These are phyloP conservation scores for Sturmia bella DNA, from an alignment of 2,888 invertebrate species.

Conservation along the genomic window DNA sequence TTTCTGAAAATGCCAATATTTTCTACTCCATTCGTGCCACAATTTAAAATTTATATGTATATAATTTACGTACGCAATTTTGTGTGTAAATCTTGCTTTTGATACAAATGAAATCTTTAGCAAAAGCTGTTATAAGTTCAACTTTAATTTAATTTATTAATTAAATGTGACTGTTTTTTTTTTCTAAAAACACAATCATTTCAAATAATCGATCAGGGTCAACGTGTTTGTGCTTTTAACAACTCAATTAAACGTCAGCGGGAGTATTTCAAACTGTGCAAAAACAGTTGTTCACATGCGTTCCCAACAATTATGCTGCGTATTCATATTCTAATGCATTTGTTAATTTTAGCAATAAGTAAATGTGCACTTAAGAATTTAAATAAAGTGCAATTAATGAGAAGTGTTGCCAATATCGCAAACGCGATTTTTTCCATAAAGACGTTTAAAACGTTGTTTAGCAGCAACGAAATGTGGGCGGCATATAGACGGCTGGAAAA, in stretches of 20 bases:
- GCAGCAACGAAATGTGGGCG: too few species aligned
- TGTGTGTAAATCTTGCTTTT: too few species aligned
- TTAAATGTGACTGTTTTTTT: background rate
- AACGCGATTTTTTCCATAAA: too few species aligned
- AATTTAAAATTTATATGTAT: too few species aligned
- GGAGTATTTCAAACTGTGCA: slow-evolving; percentile 18
- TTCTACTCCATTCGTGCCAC: too few species aligned
- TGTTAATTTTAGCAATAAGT: slow-evolving; percentile 10
- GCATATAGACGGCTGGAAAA: too few species aligned
- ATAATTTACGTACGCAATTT: too few species aligned
- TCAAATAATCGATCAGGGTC: slow-evolving; percentile 37
- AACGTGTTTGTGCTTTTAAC: slow-evolving; percentile 31
- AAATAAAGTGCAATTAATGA: background rate
- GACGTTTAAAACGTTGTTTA: too few species aligned
- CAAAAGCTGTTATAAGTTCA: background rate
- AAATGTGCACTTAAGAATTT: slow-evolving; percentile 5
- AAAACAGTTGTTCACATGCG: slow-evolving; percentile 11
- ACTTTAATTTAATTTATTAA: slow-evolving; percentile 1
- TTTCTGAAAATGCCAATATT: too few species aligned
- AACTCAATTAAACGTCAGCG: slow-evolving; percentile 9
- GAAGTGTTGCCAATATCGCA: too few species aligned
- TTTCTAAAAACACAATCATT: slow-evolving; percentile 12
- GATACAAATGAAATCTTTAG: too few species aligned
- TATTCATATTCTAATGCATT: slow-evolving; percentile 27
- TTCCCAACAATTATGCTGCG: slow-evolving; percentile 34